Evolutionary conservation across 2,113 vertebrate genomes (phyloP).

Genomic region (Gila orcuttii): DNA sequence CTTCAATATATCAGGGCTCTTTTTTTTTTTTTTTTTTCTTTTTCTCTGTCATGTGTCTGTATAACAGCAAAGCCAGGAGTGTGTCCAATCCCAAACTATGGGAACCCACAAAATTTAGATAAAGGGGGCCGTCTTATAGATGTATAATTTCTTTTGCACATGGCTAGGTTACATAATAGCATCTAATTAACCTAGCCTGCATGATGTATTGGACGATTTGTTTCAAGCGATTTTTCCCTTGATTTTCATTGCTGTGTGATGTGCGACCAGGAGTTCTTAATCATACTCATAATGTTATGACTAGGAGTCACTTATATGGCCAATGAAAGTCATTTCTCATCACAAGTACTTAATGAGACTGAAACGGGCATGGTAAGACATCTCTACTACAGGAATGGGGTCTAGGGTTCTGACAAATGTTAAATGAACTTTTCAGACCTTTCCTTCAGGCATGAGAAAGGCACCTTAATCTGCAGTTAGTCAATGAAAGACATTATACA

Average conservation of each 20-base stretch:
- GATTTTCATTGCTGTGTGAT: constrained; percentile 63
- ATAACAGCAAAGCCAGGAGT: too few species aligned
- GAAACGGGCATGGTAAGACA: constrained; percentile 48
- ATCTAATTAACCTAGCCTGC: constrained; percentile 66
- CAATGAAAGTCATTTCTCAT: constrained; percentile 65
- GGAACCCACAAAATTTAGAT: constrained; percentile 61
- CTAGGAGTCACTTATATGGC: constrained; percentile 62
- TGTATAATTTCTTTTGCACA: constrained; percentile 63
- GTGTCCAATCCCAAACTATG: too few species aligned
- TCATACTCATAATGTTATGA: constrained; percentile 70
- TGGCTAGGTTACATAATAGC: constrained; percentile 70
- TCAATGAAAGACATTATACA: constrained; percentile 33
- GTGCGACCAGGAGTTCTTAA: constrained; percentile 64
- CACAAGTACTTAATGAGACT: constrained; percentile 58
- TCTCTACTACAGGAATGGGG: constrained; percentile 44
- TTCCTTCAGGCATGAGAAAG: constrained; percentile 41
- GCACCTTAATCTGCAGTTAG: constrained; percentile 47
- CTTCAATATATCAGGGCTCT: too few species aligned
- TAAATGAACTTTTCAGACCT: constrained; percentile 42
- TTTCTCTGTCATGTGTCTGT: too few species aligned
- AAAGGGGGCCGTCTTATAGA: constrained; percentile 50
- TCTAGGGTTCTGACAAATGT: constrained; percentile 58
- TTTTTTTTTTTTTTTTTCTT: too few species aligned
- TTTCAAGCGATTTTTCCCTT: constrained; percentile 59
- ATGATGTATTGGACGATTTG: constrained; percentile 68